Base-by-base conservation (phyloP, 2,113 vertebrate species). In the Sphaerodactylus townsendi region DNA sequence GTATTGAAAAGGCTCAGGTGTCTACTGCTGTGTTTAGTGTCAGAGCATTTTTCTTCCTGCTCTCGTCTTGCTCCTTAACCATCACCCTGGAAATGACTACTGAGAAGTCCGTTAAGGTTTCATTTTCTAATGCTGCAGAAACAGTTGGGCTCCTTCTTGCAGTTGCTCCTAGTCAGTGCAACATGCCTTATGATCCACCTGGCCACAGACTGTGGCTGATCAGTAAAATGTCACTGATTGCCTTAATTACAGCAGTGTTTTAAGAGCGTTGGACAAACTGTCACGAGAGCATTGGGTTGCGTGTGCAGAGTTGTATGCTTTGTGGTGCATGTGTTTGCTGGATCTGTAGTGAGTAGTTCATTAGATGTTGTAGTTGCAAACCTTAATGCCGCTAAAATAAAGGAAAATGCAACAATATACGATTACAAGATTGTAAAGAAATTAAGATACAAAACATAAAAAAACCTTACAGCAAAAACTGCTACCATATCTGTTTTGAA, bases 51-150 rank as follows among this genome's bases (percentile, higher is more conserved):
- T 8, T 77, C 73, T 78, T 74, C 82, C 82, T 37, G 76, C 9
- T 14, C 50, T 84, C 28, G 10, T 50, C 6, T 78, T 35, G 2
- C 39, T 68, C 33, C 74, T 87, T 66, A 68, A 81, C 80, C 64
- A 87, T 70, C 84, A 23, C 8, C 79, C 39, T 89, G 66, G 13
- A 85, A 82, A 74, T 71, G 77, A 9, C 59, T 85, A 7, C 85
- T 79, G 71, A 2, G 37, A 68, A 56, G 17, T 15, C 53, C 53
- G 1, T 83, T 25, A 86, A 87, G 84, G 23, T 23, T 59, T 91
- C 56, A 5, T 2, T 82, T 90, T 83, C 3, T 23, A 81, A 4
- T 86, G 79, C 17, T 62, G 28, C 39, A 79, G 70, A 76, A 79
- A 85, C 1, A 21, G 56, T 44, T 76, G 48, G 9, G 1, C 88